Evolutionary conservation across 2,797 vertebrate genomes (phyloP).

Genomic region (Acrossocheilus fasciatus): DNA sequence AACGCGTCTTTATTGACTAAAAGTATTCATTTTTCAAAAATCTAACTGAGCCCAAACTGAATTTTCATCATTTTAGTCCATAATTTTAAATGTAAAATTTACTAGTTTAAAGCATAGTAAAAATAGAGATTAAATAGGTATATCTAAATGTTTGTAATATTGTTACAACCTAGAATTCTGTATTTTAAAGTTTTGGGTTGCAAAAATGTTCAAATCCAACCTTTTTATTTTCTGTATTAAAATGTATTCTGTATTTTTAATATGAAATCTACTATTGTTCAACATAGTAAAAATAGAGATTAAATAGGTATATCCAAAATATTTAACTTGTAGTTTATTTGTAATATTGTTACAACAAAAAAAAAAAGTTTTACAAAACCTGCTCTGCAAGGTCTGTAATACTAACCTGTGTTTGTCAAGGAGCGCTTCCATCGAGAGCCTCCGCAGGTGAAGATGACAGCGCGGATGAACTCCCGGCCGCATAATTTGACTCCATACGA

Average conservation of each 20-base stretch:
- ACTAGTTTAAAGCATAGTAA: no score
- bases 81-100: not conserved
- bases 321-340: not conserved
- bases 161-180: no score
- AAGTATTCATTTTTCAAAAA: not conserved
- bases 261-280: not conserved
- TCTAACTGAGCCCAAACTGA: no score
- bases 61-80: not conserved
- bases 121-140: no score
- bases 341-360: not conserved
- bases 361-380: not conserved
- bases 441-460: conserved; percentile 89
- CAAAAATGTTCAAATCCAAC: no score
- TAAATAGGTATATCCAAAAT: not conserved
- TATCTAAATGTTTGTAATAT: no score
- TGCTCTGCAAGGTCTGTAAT: not conserved
- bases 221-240: no score
- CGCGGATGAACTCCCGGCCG: conserved; percentile 88
- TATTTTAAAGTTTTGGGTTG: no score
- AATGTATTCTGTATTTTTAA: not conserved
- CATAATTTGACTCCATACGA: conserved; percentile 86
- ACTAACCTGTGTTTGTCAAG: conserved; percentile 74
- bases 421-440: conserved; percentile 86
- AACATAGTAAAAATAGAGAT: not conserved
- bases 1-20: not conserved